Base-by-base conservation (phyloP, 2,113 vertebrate genomes). In the Carollia perspicillata region DNA sequence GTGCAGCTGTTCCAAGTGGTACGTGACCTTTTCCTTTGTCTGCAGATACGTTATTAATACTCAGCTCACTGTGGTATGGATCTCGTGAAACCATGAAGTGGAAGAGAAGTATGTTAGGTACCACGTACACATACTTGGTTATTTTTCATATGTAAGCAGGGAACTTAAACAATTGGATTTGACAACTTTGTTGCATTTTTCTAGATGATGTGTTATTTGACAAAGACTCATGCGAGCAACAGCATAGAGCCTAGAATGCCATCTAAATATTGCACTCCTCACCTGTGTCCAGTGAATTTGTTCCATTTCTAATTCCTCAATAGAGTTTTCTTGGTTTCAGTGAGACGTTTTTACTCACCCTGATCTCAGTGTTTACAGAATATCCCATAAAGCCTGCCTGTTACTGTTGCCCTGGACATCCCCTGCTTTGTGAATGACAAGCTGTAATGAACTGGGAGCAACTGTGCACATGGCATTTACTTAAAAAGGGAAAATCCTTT, bases 381-480 rank as follows among this genome's bases (percentile, higher is more conserved):
- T 95, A 96, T 86, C 94, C 97, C 97, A 95, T 95, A 95, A 98
- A 98, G 30, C 33, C 33, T 69, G 86, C 49, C 35, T 81, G 35
- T 95, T 93, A 72, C 79, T 75, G 78, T 44, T 95, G 94, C 23
- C 97, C 84, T 87, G 93, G 93, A 97, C 94, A 71, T 87, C 80
- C 47, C 85, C 47, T 95, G 92, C 85, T 86, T 95, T 89, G 93
- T 93, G 89, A 97, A 95, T 33, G 58, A 89, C 49, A 3, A 5
- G 80, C 81, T 96, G 97, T 96, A 98, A 98, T 97, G 97, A 97
- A 89, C 88, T 97, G 96, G 49, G 88, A 97, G 78, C 87, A 93
- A 96, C 71, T 5, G 63, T 87, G 92, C 89, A 96, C 83, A 49
- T 37, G 97, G 77, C 78, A 69, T 92, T 98, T 92, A 96, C 96